Conservation (phyloP, 2,888 invertebrate genomes). For the Andrena chrysosceles region DNA sequence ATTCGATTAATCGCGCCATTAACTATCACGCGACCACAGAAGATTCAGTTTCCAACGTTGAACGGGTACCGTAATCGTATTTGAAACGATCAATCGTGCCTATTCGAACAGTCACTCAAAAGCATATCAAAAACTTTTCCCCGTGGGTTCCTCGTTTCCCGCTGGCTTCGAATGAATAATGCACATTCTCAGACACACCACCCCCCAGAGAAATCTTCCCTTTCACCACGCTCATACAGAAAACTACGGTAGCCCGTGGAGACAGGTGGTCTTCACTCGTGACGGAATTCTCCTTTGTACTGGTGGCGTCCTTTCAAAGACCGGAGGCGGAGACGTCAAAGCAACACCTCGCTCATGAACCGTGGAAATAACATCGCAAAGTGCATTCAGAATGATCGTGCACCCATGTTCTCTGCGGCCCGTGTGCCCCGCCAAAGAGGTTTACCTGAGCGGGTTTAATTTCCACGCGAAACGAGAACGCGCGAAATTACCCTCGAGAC, state of each 20-base stretch:
- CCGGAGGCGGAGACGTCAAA: slow-evolving; percentile 30
- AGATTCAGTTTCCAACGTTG: neutral
- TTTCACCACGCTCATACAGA: slow-evolving; percentile 45
- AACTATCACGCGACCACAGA: neutral
- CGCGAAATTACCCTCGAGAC: neutral
- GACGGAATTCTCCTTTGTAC: slow-evolving; percentile 44
- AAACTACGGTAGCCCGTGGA: slow-evolving; percentile 51
- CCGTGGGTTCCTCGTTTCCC: slow-evolving; percentile 18
- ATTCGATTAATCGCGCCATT: neutral
- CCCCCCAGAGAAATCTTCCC: slow-evolving; percentile 61
- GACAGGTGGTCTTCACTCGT: slow-evolving; percentile 48
- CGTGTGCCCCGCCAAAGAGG: neutral
- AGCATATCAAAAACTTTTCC: slow-evolving; percentile 45
- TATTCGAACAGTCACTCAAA: slow-evolving; percentile 26
- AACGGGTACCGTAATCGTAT: neutral
- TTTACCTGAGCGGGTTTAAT: slow-evolving; percentile 22
- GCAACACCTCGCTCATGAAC: slow-evolving; percentile 20
- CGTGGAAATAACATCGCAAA: slow-evolving; percentile 39
- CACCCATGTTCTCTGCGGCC: neutral
- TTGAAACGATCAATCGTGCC: slow-evolving; percentile 37
- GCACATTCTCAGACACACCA: slow-evolving; percentile 52
- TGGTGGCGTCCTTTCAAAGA: slow-evolving; percentile 32
- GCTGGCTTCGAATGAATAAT: slow-evolving; percentile 54
- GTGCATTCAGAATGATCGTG: slow-evolving; percentile 17
- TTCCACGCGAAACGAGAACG: neutral